A percentile compares a stretch with the other conserved stretches of the same genome.
phyloP scores from a whole-genome alignment of 2,113 vertebrate species.

The Cephalopterus ornatus region DNA sequence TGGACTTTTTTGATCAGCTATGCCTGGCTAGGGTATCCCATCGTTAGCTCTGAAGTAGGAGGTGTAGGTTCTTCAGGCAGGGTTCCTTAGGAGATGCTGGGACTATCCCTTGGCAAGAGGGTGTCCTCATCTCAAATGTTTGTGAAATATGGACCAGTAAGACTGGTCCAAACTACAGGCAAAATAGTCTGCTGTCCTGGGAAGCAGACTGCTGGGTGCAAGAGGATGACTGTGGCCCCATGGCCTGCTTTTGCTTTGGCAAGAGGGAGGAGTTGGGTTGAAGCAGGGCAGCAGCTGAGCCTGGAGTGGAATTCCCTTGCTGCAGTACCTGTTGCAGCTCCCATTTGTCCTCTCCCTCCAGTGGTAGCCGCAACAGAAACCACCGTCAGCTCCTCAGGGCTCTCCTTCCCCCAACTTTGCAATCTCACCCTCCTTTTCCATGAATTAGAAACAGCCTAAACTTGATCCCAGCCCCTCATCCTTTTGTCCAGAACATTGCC shows the following conservation, averaged over 20 bases:
- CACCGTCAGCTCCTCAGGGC: neutral
- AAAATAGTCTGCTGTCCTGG: neutral
- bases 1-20: neutral
- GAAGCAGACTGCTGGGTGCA: neutral
- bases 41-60: neutral
- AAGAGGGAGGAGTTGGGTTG: neutral
- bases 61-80: neutral
- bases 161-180: neutral
- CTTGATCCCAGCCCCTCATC: neutral
- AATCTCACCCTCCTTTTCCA: neutral
- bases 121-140: neutral
- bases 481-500: neutral
- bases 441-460: neutral
- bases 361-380: neutral
- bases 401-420: neutral
- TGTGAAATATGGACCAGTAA: neutral
- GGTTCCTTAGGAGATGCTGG: neutral
- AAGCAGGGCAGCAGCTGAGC: neutral
- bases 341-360: neutral
- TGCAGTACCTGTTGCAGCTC: neutral
- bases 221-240: neutral
- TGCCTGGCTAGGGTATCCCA: neutral
- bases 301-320: rapidly evolving
- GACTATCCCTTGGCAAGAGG: neutral
- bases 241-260: neutral